Evolutionary conservation across 2,888 invertebrate genomes (phyloP), one percentile per base, ranked within the genome.

Genomic region (Bellardia pandia): DNA sequence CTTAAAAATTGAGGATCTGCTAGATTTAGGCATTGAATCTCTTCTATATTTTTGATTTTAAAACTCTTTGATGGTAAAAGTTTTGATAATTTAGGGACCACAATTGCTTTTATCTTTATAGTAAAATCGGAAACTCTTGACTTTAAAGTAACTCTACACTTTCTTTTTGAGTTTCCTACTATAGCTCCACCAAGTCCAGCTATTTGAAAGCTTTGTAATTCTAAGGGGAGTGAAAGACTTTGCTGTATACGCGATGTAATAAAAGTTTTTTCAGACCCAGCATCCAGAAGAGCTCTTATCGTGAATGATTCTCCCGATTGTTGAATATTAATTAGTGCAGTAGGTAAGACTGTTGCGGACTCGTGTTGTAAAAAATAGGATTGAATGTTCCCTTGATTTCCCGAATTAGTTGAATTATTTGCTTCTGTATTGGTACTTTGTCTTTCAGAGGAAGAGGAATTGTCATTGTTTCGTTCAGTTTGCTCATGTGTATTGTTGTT

Each of bases 1-100:
- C 42, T 74, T 66, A 3, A 33, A 45, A 74, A 84, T 14, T 75
- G 14, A 0, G 84, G 78, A 53, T 78, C 84, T n/a, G 84, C 84
- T 2, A 84, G 16, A 6, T n/a, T 16, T 14, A 81, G 58, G 8
- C 37, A 13, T 60, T 45, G 30, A 33, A 60, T 33, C 23, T 23
- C 1, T 23, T 23, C 23, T 23, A 23, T 23, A 23, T 23, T 23
- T 23, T 23, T 23, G 1, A 23, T 23, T 23, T 23, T 23, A 23
- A 23, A 23, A 23, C 23, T 23, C 23, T 23, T 23, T 23, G n/a
- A 53, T n/a, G 16, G 53, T 7, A n/a, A 53, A 53, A 53, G 7
- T n/a, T 53, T 2, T 5, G 53, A 14, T n/a, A 53, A n/a, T n/a
- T 53, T 53, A 3, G 53, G n/a, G 0, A n/a, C 53, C n/a, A 53